Base-by-base conservation (phyloP, 2,113 vertebrate species). In the Thinocorus orbignyianus region DNA sequence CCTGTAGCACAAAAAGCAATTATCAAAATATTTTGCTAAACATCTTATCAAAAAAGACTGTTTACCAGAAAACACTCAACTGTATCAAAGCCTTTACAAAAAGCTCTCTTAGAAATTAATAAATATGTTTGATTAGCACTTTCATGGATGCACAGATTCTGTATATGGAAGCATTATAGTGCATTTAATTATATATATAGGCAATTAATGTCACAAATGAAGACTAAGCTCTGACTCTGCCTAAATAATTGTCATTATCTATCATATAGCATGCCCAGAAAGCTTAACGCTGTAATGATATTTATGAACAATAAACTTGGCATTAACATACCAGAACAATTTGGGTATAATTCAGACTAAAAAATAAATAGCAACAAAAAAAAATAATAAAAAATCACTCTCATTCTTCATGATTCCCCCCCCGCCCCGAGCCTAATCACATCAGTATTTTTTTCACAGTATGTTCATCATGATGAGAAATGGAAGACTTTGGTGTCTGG, bases 191-290 rank as follows among this genome's bases (percentile, higher is more conserved):
- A 93, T 86, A 92, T 71, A 84, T 93, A 95, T 83, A 95, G 86
- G 95, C 94, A 97, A 94, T 96, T 95, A 96, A 95, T 92, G 94
- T 92, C 95, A 97, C 91, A 93, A 95, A 95, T 89, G 76, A 96
- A 96, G 93, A 95, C 72, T 91, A 78, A 95, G 86, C 93, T 93
- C 86, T 93, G 94, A 92, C 81, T 96, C 83, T 69, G 60, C 37
- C 77, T 92, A 86, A 95, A 94, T 95, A 96, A 95, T 92, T 95
- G 77, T 92, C 92, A 96, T 96, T 95, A 95, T 96, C 86, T 95
- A 65, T 93, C 94, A 95, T 78, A 91, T 31, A 81, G 42, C 91
- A 93, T 91, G 91, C 94, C 92, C 94, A 91, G 92, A 88, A 92
- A 94, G 72, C 94, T 95, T 81, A 93, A 81, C 61, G 92, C 86